phyloP scores from a whole-genome alignment of 2,113 vertebrate species.

The Aphelocoma coerulescens region DNA sequence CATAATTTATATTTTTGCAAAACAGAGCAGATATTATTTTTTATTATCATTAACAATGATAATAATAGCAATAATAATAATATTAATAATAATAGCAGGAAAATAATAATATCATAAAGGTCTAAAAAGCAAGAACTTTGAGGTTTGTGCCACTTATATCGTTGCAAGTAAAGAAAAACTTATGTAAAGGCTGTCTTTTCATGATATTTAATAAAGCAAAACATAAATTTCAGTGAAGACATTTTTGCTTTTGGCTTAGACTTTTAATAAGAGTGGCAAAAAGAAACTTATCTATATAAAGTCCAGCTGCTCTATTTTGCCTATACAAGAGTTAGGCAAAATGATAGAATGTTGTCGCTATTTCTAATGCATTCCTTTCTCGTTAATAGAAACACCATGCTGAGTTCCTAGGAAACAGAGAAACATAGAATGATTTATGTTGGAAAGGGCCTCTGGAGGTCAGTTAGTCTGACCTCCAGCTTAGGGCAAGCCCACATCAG shows the following conservation, averaged over 20 bases:
- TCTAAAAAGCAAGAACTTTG: neutral
- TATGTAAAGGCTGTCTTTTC: neutral
- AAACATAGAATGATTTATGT: neutral
- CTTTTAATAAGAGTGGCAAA: neutral
- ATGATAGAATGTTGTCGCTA: neutral
- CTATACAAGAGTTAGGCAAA: neutral
- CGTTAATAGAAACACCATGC: neutral
- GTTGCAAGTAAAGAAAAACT: neutral
- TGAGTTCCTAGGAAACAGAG: neutral
- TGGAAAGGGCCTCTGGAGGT: neutral
- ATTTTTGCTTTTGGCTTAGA: neutral
- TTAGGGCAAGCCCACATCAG: neutral
- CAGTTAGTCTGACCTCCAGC: neutral
- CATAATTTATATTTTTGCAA: neutral
- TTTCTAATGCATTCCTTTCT: neutral
- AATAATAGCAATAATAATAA: no score
- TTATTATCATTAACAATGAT: rapidly evolving
- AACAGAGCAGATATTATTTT: neutral
- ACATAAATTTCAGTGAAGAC: neutral
- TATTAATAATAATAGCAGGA: neutral
- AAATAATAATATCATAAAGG: neutral
- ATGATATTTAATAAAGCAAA: neutral
- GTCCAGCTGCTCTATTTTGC: neutral
- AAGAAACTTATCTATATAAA: neutral
- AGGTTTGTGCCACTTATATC: neutral